Evolutionary conservation across 2,888 invertebrate genomes (phyloP).

Genomic region (Stegophylla sp.): DNA sequence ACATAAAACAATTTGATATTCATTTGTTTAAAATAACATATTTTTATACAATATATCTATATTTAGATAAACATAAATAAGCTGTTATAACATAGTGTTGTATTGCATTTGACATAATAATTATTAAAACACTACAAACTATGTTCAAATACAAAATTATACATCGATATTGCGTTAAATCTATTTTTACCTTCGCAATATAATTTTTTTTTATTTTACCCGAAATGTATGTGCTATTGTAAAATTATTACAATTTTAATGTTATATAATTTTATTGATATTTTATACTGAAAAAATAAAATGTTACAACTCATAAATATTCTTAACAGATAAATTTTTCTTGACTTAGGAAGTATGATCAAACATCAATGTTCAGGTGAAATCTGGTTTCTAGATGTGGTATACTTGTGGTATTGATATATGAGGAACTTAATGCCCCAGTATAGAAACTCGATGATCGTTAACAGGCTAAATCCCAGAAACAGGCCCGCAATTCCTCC

Average conservation of each 20-base stretch:
- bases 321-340: constrained; percentile 18
- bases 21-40: constrained; percentile 5
- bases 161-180: not conserved
- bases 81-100: constrained; percentile 10
- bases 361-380: constrained; percentile 15
- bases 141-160: not conserved
- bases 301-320: not conserved
- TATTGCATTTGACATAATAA: not conserved
- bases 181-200: not conserved
- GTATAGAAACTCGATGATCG: constrained; percentile 62
- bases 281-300: constrained; percentile 26
- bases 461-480: constrained; percentile 62
- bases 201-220: constrained; percentile 5
- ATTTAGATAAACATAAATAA: constrained; percentile 15
- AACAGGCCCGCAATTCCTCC: constrained; percentile 63
- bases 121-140: constrained; percentile 17
- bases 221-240: not conserved
- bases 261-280: not conserved
- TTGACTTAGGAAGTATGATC: not conserved
- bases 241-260: constrained; percentile 14
- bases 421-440: constrained; percentile 61
- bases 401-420: constrained; percentile 40
- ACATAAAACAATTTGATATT: not conserved
- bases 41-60: constrained; percentile 34
- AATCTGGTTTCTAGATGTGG: constrained; percentile 15